Evolutionary conservation across 2,113 vertebrate genomes (phyloP).

Genomic region (Bucco capensis): DNA sequence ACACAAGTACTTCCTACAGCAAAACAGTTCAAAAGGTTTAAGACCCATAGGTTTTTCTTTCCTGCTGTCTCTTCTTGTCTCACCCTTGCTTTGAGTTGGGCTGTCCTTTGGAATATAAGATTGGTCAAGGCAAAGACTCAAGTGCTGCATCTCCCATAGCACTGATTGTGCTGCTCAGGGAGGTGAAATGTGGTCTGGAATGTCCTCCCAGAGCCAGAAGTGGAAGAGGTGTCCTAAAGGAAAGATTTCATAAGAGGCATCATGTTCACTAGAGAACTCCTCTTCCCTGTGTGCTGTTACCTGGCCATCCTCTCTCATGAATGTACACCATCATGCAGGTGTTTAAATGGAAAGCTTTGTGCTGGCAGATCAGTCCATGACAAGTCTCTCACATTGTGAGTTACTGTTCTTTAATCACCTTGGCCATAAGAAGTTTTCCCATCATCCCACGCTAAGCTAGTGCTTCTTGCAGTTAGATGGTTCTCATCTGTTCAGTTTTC

Average conservation of each 20-base stretch:
- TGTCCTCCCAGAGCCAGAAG: neutral
- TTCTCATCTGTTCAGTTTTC: neutral
- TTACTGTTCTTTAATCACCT: neutral
- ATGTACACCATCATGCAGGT: too few species aligned
- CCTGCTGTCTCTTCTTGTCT: neutral
- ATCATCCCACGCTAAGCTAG: neutral
- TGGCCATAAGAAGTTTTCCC: neutral
- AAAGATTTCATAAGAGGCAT: neutral
- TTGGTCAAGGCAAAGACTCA: neutral
- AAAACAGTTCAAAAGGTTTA: neutral
- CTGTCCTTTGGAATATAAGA: neutral
- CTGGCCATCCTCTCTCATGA: neutral
- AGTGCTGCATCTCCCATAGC: rapidly evolving
- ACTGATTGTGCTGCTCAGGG: neutral
- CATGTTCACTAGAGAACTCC: neutral
- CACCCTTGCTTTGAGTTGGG: neutral
- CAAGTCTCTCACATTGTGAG: too few species aligned
- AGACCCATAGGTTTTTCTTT: neutral
- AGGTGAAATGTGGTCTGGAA: neutral
- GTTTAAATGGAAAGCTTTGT: neutral
- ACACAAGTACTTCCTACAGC: neutral
- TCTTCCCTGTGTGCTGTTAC: neutral
- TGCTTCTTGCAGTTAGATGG: neutral
- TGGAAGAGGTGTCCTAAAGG: neutral
- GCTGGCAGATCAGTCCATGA: neutral